Evolutionary conservation across 1,140 invertebrate genomes (phyloP), one percentile per base, ranked within the genome.

Genomic region (Penaeus chinensis): DNA sequence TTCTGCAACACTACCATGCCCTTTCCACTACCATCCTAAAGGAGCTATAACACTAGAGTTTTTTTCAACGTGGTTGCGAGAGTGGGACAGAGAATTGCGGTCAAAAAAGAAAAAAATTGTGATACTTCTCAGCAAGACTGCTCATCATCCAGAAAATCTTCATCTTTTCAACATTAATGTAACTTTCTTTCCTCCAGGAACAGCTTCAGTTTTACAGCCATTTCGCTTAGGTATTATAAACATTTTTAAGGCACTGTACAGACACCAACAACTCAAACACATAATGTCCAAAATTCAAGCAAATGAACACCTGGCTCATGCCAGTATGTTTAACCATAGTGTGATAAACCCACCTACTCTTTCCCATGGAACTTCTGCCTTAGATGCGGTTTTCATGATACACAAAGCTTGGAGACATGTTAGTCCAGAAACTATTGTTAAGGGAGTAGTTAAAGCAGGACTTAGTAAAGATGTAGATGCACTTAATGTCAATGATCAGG

Each of bases 371-470:
- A 27, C 85, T 16, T 89, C 88, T 85, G 32, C 74, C 19, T 47
- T 89, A 47, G 88, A 89, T 89, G 84, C 78, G 20, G 27, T 82
- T 81, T 85, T 76, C 54, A 82, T 89, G 79, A 77, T 89, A 27
- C 77, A 85, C 27, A 89, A 82, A 66, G 88, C 88, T 32, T 89
- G 88, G 88, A 89, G 65, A 76, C 88, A 89, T 82, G 77, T 89
- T 19, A 85, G 84, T 85, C 84, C 88, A 63, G 88, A 89, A 60
- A 89, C 84, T 7, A 82, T 89, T 27, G 84, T 82, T 10, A 89
- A 89, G 54, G 88, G 88, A 47, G 82, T 85, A 27, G 88, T 89
- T 32, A 89, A 89, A 77, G 88, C 88, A 63, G 88, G 88, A 54
- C 62, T 89, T 24, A 89, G 88, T 74, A 89, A 89, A 27, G 83